A percentile compares a stretch with the other conserved stretches of the same genome.
Evolutionary conservation across 2,797 vertebrate genomes (phyloP).

Genomic region (Coendou prehensilis): DNA sequence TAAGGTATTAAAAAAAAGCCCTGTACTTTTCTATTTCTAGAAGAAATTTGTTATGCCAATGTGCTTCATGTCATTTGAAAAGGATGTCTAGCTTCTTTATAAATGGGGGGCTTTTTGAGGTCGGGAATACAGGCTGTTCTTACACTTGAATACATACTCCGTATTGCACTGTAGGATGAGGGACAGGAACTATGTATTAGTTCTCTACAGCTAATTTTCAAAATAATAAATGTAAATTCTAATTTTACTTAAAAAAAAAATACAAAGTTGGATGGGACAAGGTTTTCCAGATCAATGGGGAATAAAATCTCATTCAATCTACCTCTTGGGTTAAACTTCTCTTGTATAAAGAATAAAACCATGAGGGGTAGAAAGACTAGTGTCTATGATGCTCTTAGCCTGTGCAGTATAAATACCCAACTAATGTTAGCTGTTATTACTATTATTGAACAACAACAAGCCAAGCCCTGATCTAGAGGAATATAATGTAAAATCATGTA

Average conservation of each 20-base stretch:
- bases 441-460: background rate
- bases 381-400: background rate
- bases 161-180: background rate
- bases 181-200: background rate
- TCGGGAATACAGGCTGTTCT: background rate
- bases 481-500: background rate
- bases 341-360: background rate
- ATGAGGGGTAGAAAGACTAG: background rate
- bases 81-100: background rate
- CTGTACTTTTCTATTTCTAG: background rate
- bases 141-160: background rate
- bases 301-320: background rate
- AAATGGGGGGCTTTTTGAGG: background rate
- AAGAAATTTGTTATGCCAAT: background rate
- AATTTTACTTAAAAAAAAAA: background rate
- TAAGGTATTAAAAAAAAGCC: background rate
- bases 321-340: background rate
- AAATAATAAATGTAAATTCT: background rate
- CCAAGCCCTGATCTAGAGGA: background rate
- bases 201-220: background rate
- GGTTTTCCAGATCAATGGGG: background rate
- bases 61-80: background rate
- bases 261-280: background rate
- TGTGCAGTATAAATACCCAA: background rate
- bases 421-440: background rate